Conservation (phyloP, 2,797 vertebrate genomes). For the Paguma larvata region DNA sequence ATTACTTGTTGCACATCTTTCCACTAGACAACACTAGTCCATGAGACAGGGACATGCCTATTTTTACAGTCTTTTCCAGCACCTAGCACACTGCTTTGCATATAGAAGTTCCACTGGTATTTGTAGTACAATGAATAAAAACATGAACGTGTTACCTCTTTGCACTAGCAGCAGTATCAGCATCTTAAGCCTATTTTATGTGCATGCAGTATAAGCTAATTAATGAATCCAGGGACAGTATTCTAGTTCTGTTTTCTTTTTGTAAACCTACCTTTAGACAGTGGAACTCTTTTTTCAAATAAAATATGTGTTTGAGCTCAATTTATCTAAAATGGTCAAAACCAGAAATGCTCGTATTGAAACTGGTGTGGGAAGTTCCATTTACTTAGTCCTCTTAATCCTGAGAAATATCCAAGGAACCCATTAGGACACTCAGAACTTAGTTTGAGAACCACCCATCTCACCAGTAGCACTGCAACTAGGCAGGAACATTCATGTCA, state of each 20-base stretch:
- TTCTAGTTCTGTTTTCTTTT: slow-evolving; percentile 44
- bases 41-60: not conserved
- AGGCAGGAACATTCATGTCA: not conserved
- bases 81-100: not conserved
- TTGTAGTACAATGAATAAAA: slow-evolving; percentile 37
- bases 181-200: slow-evolving; percentile 41
- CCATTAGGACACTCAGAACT: not conserved
- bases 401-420: not conserved
- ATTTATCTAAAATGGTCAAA: slow-evolving; percentile 42
- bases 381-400: not conserved
- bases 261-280: slow-evolving; percentile 37
- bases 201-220: slow-evolving; percentile 1
- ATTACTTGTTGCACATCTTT: not conserved
- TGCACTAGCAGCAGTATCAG: slow-evolving; percentile 35
- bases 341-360: slow-evolving; percentile 22
- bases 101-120: not conserved
- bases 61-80: not conserved
- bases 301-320: slow-evolving; percentile 51
- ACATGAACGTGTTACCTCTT: not conserved
- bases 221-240: not conserved
- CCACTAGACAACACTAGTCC: not conserved
- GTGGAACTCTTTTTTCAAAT: slow-evolving; percentile 9
- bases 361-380: not conserved
- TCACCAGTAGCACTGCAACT: not conserved
- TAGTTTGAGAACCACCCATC: slow-evolving; percentile 14